phyloP scores from a whole-genome alignment of 2,888 invertebrate species.

The Nycteola revayana region DNA sequence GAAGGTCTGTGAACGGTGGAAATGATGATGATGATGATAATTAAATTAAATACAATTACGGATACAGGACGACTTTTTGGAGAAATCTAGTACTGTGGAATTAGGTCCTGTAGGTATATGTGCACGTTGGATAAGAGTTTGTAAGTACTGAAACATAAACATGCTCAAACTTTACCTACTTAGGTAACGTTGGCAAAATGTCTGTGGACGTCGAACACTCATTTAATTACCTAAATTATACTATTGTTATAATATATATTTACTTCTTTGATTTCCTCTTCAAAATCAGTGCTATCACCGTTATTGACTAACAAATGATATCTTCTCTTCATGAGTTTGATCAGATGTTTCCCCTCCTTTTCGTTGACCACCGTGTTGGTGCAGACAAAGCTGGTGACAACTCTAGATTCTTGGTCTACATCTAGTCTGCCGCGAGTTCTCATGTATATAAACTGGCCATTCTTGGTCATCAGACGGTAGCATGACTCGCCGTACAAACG shows the following conservation, averaged over 20 bases:
- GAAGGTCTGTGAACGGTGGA: too few relatives aligned
- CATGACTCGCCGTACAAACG: conserved; percentile 91
- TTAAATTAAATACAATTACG: too few relatives aligned
- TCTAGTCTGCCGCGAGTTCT: conserved; percentile 91
- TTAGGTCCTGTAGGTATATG: too few relatives aligned
- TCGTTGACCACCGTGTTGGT: conserved; percentile 89
- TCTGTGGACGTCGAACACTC: too few relatives aligned
- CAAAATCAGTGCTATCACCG: conserved; percentile 20
- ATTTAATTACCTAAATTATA: too few relatives aligned
- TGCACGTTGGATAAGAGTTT: too few relatives aligned
- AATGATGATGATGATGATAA: too few relatives aligned
- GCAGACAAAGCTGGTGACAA: conserved; percentile 91
- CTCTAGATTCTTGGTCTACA: conserved; percentile 86
- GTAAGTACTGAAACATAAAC: too few relatives aligned
- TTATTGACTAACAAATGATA: conserved; percentile 82
- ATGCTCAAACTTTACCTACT: too few relatives aligned
- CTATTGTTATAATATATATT: conserved; percentile 9
- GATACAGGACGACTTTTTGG: too few relatives aligned
- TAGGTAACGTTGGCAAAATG: too few relatives aligned
- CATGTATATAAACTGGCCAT: conserved; percentile 91
- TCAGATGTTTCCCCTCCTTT: conserved; percentile 86
- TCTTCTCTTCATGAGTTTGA: conserved; percentile 87
- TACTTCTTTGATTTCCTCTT: conserved; percentile 42
- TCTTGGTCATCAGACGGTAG: conserved; percentile 90
- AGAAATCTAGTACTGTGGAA: too few relatives aligned